Base-by-base conservation (phyloP, 2,113 vertebrate genomes). In the Furnarius figulus region DNA sequence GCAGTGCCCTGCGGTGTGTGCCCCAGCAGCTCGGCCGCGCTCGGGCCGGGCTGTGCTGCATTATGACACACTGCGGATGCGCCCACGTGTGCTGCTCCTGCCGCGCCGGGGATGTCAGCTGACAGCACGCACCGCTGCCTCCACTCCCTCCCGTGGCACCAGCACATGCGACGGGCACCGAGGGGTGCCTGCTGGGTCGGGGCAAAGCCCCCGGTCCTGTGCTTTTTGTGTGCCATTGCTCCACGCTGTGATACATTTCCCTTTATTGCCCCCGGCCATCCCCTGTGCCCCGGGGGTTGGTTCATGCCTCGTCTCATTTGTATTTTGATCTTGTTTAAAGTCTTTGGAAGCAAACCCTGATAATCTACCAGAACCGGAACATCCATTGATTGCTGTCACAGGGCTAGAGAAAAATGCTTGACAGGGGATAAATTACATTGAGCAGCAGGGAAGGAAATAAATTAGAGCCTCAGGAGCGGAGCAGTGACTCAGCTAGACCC, bases 61-160 rank as follows among this genome's bases (percentile, higher is more conserved):
- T 91, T 94, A 95, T 92, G 91, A 96, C 94, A 89, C 56, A 49
- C 84, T 96, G 96, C 94, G 76, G 95, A 75, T 70, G 94, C 19
- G 66, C 47, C 74, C 84, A 95, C 86, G 70, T 37, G 90, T 10
- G 63, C 58, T 17, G 25, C 62, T 46, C 18, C 79, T 33, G 5
- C 80, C 5, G 55, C 55, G 8, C 33, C 28, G 6, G n/a, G 49
- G 28, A 8, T 6, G 33, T 25, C 74, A 16, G 79, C 62, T 2
- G 58, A 21, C 2, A 12, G 49, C 72, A 37, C 58, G 20, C 4
- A 5, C 18, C 53, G 3, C 39, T 8, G 31, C 31, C 58, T 0
- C 39, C 58, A 9, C 21, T 35, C 25, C 33, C 73, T 49, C 3
- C 14, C 4, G 1, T 3, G 10, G 53, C 72, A 3, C 4, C 17